Base-by-base conservation (phyloP, 2,888 invertebrate genomes). In the Ichneumoninae sp. region DNA sequence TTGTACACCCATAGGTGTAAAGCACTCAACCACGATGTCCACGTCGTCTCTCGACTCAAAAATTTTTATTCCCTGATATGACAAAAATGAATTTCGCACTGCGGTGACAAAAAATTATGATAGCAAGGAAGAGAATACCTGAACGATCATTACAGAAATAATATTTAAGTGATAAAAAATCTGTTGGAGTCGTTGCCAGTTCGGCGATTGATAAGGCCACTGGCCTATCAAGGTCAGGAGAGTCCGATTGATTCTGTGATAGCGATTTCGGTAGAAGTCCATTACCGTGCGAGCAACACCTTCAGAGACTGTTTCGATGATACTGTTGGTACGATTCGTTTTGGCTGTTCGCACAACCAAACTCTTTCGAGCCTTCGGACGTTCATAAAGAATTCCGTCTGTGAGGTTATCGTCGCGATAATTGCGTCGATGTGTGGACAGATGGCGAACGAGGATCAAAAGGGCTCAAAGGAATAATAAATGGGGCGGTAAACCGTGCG, bases 11-110 rank as follows among this genome's bases (percentile, higher is more conserved):
- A 60, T 26, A 10, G 60, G 60, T 60, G 60, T 60, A 30, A 60
- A 26, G 30, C 60, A 60, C 3, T 60, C 60, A 26, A 60, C 22
- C 26, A 60, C 30, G 60, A 60, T 60, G 26, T 60, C 60, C 3
- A 60, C 60, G 60, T 60, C 22, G 3, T 8, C 13, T 16, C 60
- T 1, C 13, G 77, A 69, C 82, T 84, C 78, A 57, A 82, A 80
- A 80, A 80, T 50, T 78, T 80, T 77, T 83, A 75, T 52, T 33
- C 60, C 60, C 60, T 60, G 30, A 60, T 26, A 30, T 26, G 10
- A 16, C 13, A 16, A 60, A 3, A 30, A 30, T 60, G 13, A 16
- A 60, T 16, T 26, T 26, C 3, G 22, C 16, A 26, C 13, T 30
- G 22, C 60, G 30, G 22, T 3, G 10, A 30, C 60, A 16, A 30